These are phyloP conservation scores for Pocillopora meandrina DNA, from an alignment of 92 coral and sea anemone genomes.

Conservation along the genomic window DNA sequence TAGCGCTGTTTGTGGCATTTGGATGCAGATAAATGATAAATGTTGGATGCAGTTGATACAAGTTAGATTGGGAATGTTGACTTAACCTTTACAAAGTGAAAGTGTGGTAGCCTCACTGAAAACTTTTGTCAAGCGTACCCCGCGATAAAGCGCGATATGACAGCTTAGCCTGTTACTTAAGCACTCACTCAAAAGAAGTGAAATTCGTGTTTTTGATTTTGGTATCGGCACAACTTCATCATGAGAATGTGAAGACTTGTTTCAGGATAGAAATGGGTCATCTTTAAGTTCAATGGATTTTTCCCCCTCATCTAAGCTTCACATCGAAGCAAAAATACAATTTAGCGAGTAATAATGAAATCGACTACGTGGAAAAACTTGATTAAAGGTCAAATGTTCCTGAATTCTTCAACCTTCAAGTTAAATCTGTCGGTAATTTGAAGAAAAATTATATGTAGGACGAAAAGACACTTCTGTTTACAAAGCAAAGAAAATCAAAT, in stretches of 20 bases:
- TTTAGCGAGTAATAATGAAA: neutral
- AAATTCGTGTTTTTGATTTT: neutral
- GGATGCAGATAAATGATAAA: no score
- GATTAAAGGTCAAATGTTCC: neutral
- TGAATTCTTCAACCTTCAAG: neutral
- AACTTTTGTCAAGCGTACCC: neutral
- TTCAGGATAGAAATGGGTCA: no score
- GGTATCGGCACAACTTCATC: no score
- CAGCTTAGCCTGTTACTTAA: neutral
- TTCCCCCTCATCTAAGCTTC: neutral
- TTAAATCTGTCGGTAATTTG: no score
- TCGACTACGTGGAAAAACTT: neutral
- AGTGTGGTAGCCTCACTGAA: neutral
- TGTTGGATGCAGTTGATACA: neutral
- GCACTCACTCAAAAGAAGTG: neutral
- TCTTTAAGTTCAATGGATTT: neutral
- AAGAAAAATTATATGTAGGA: no score
- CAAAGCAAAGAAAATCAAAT: neutral
- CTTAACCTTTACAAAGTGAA: neutral
- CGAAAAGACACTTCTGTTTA: neutral
- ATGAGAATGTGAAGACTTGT: neutral
- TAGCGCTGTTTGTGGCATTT: no score
- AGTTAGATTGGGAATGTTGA: neutral
- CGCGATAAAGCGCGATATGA: neutral
- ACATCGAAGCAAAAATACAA: neutral